Evolutionary conservation across 1,140 invertebrate genomes (phyloP).

Genomic region (Andrena cerasifolii): DNA sequence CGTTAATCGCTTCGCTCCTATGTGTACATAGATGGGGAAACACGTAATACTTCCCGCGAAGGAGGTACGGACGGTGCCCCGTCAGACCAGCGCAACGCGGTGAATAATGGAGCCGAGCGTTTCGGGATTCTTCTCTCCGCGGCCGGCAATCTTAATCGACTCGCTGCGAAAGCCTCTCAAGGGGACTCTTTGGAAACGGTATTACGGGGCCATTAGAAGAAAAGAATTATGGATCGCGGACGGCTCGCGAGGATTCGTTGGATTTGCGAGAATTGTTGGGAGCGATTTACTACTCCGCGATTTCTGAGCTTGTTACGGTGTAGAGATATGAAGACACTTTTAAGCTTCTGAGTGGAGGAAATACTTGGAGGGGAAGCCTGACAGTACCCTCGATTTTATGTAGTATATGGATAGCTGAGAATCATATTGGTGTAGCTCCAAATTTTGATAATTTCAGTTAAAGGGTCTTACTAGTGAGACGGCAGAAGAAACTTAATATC

Average conservation of each 20-base stretch:
- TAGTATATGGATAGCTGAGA: too few species aligned
- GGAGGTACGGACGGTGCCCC: neutral
- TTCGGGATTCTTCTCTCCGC: constrained; percentile 26
- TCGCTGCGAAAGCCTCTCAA: constrained; percentile 6
- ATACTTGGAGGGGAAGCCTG: too few species aligned
- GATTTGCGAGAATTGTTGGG: neutral
- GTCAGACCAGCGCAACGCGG: neutral
- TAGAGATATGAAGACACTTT: too few species aligned
- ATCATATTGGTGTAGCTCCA: too few species aligned
- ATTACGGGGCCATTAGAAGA: neutral
- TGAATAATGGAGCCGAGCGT: constrained; percentile 34
- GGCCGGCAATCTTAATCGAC: constrained; percentile 29
- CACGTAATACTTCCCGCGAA: constrained; percentile 25
- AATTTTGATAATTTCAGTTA: too few species aligned
- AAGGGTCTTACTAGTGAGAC: too few species aligned
- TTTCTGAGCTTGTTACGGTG: too few species aligned
- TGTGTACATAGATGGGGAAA: constrained; percentile 13
- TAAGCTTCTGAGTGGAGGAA: too few species aligned
- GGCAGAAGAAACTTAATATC: too few species aligned
- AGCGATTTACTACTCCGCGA: too few species aligned
- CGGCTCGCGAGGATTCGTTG: neutral
- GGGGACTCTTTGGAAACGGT: constrained; percentile 1
- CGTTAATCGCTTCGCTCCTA: constrained; percentile 45
- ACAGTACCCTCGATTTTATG: too few species aligned
- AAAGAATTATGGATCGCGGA: neutral